Percentiles rank a stretch among this genome's conserved stretches.
These are phyloP conservation scores for Tinamus major DNA, from an alignment of 2,797 vertebrate genomes.

Conservation along the genomic window DNA sequence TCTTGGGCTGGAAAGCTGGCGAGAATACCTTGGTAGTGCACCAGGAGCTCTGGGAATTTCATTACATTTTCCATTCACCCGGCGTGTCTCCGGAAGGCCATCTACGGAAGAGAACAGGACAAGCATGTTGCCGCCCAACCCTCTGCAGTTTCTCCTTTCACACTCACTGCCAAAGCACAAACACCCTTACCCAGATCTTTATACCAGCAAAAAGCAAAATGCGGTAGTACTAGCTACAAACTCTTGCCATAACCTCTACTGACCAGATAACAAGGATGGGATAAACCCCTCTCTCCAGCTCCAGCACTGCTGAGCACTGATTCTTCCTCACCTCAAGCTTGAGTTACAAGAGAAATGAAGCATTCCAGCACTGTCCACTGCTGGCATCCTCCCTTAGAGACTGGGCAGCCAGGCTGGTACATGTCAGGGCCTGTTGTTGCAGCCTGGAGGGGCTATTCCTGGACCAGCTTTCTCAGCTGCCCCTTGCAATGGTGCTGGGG, in stretches of 20 bases:
- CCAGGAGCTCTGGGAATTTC: slow-evolving; percentile 74
- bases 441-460: slow-evolving; percentile 6
- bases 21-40: slow-evolving; percentile 59
- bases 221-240: not conserved
- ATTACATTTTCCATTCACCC: slow-evolving; percentile 78
- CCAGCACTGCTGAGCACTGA: not conserved
- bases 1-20: slow-evolving; percentile 65
- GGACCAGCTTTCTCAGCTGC: slow-evolving; percentile 8
- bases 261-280: not conserved
- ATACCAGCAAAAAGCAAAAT: not conserved
- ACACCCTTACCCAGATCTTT: slow-evolving; percentile 56
- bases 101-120: slow-evolving; percentile 70
- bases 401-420: not conserved
- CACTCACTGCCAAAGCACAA: slow-evolving; percentile 64
- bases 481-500: not conserved
- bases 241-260: not conserved
- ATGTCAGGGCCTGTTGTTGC: not conserved
- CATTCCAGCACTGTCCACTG: not conserved
- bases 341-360: not conserved
- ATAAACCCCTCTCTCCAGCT: not conserved
- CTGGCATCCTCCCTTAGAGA: not conserved
- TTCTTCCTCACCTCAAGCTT: not conserved
- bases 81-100: slow-evolving; percentile 68
- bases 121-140: slow-evolving; percentile 55
- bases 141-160: slow-evolving; percentile 68